Conservation (phyloP, 2,113 vertebrate genomes). For the Sebastes schlegelii region DNA sequence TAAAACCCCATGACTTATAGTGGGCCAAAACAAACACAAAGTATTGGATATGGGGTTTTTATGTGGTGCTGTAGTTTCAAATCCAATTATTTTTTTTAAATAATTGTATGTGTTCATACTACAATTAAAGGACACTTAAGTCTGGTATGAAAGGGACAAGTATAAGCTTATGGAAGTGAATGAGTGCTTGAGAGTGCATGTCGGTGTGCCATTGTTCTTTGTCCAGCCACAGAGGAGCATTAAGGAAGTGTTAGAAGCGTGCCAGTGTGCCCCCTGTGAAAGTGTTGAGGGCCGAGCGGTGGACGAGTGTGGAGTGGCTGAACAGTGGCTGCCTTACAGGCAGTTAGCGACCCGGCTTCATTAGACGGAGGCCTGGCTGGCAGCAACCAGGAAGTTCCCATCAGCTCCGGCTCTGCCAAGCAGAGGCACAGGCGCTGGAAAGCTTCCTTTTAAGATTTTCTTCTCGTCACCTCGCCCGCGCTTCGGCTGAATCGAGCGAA, state of each 20-base stretch:
- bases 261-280: slow-evolving; percentile 78
- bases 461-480: slow-evolving; percentile 26
- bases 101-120: neutral
- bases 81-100: slow-evolving; percentile 33
- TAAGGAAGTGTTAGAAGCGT: slow-evolving; percentile 83
- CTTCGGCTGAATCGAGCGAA: slow-evolving; percentile 48
- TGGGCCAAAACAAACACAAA: slow-evolving; percentile 28
- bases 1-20: slow-evolving; percentile 27
- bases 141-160: slow-evolving; percentile 56
- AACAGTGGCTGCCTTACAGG: slow-evolving; percentile 79
- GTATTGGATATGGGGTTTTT: neutral
- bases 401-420: slow-evolving; percentile 71
- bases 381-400: slow-evolving; percentile 74
- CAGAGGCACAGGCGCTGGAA: slow-evolving; percentile 67
- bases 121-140: slow-evolving; percentile 32
- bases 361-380: slow-evolving; percentile 74
- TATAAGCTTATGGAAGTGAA: slow-evolving; percentile 63
- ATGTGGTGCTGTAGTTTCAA: neutral
- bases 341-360: slow-evolving; percentile 73
- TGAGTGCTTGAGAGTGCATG: slow-evolving; percentile 61
- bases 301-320: slow-evolving; percentile 73
- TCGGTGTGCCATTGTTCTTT: slow-evolving; percentile 79
- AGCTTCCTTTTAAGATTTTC: slow-evolving; percentile 54
- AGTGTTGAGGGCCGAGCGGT: slow-evolving; percentile 75
- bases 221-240: slow-evolving; percentile 78